These are phyloP conservation scores for Colinus virginianus DNA, from an alignment of 2,113 vertebrate genomes.

Conservation along the genomic window DNA sequence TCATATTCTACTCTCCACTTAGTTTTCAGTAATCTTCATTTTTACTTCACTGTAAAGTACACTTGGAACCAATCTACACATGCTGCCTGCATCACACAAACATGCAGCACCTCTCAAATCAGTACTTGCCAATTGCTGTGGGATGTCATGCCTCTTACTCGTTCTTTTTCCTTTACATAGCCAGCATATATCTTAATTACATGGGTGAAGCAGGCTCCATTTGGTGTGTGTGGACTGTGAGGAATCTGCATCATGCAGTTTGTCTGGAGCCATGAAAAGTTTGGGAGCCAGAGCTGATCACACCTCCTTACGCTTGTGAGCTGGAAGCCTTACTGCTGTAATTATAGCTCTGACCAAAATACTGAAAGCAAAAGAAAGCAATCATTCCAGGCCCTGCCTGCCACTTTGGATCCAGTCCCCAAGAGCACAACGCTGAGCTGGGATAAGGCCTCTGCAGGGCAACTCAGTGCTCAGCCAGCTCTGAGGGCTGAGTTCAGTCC, in stretches of 20 bases:
- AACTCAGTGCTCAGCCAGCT: background rate
- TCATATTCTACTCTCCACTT: background rate
- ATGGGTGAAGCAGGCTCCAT: background rate
- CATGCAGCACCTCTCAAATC: background rate
- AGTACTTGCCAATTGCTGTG: accelerated
- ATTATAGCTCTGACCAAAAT: background rate
- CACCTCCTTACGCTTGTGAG: background rate
- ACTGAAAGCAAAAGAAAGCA: background rate
- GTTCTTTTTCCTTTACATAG: background rate
- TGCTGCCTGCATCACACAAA: background rate
- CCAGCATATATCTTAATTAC: background rate
- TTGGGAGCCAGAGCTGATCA: background rate
- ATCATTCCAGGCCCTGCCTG: background rate
- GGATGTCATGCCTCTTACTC: background rate
- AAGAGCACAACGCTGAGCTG: background rate
- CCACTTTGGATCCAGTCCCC: background rate
- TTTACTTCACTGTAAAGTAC: background rate
- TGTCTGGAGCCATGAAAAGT: background rate
- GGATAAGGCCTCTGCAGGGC: background rate
- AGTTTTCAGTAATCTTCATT: background rate
- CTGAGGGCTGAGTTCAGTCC: accelerated
- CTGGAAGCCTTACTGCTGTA: background rate
- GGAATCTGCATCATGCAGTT: background rate
- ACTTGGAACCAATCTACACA: background rate
- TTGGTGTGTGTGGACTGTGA: background rate